Percentiles rank a stretch among this genome's conserved stretches.
Conservation (phyloP, 2,113 vertebrate genomes). For the Ariopsis seemanni region DNA sequence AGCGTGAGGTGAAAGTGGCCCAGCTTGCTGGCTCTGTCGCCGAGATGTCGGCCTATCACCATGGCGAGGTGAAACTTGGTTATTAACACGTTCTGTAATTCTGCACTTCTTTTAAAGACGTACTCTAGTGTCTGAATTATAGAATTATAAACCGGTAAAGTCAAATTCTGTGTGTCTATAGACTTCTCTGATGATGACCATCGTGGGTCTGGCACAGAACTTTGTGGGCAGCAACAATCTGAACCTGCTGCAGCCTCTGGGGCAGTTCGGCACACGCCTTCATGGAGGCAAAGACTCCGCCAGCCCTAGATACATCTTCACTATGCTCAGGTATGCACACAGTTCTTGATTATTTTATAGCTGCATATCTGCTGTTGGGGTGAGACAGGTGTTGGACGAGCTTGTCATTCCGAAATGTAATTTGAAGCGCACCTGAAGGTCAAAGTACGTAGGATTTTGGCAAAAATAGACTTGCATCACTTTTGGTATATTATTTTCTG, state of each 20-base stretch:
- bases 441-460: background rate
- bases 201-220: slow-evolving; percentile 92
- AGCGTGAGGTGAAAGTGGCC: slow-evolving; percentile 95
- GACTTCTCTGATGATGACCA: slow-evolving; percentile 96
- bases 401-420: background rate
- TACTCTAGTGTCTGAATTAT: background rate
- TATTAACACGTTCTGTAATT: background rate
- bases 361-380: background rate
- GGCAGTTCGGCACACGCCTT: slow-evolving; percentile 95
- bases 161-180: slow-evolving; percentile 51
- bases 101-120: background rate
- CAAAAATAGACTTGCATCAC: background rate
- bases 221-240: slow-evolving; percentile 98
- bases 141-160: background rate
- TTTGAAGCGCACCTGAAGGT: background rate
- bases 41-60: slow-evolving; percentile 98
- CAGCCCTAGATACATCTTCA: slow-evolving; percentile 99
- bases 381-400: background rate
- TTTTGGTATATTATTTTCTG: background rate
- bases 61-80: slow-evolving; percentile 83
- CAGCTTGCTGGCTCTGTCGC: slow-evolving; percentile 96
- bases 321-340: slow-evolving; percentile 89
- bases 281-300: slow-evolving; percentile 97
- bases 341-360: background rate
- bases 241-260: slow-evolving; percentile 90